Evolutionary conservation across 2,888 invertebrate genomes (phyloP).

Genomic region (Agrochola litura): DNA sequence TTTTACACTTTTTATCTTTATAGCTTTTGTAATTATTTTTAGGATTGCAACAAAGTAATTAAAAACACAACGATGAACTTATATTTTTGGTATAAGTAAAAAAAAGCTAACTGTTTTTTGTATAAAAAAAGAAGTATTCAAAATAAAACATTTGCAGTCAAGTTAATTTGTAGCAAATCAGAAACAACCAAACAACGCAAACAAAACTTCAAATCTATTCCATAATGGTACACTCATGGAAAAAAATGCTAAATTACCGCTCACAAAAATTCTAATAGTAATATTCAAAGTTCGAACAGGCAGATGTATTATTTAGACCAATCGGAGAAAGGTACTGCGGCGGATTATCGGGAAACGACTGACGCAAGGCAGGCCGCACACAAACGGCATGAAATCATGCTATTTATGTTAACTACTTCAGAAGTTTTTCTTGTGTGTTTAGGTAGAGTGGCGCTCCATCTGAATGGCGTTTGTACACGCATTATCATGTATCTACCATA

Average conservation of each 20-base stretch:
- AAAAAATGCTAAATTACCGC: conserved; percentile 39
- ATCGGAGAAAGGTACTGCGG: conserved; percentile 76
- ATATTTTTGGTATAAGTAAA: not conserved
- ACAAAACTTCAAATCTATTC: not conserved
- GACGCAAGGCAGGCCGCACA: conserved; percentile 75
- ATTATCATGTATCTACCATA: not conserved
- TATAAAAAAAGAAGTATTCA: not conserved
- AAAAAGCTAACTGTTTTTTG: not conserved
- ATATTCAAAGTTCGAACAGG: conserved; percentile 40
- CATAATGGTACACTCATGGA: conserved; percentile 6
- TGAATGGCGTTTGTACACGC: conserved; percentile 38
- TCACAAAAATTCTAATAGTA: conserved; percentile 15
- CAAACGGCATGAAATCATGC: conserved; percentile 65
- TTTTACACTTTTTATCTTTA: conserved; percentile 29
- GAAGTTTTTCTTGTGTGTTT: conserved; percentile 40
- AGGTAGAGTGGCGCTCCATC: conserved; percentile 16
- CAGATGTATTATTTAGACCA: conserved; percentile 66
- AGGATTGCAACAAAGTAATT: conserved; percentile 33
- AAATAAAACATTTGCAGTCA: not conserved
- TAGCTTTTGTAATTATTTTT: conserved; percentile 28
- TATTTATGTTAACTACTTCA: conserved; percentile 69
- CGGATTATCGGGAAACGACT: conserved; percentile 70
- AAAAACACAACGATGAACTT: conserved; percentile 16
- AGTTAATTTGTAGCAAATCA: not conserved
- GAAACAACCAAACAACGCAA: not conserved